phyloP scores from a whole-genome alignment of 1,140 invertebrate species.

The Lepidurus apus region DNA sequence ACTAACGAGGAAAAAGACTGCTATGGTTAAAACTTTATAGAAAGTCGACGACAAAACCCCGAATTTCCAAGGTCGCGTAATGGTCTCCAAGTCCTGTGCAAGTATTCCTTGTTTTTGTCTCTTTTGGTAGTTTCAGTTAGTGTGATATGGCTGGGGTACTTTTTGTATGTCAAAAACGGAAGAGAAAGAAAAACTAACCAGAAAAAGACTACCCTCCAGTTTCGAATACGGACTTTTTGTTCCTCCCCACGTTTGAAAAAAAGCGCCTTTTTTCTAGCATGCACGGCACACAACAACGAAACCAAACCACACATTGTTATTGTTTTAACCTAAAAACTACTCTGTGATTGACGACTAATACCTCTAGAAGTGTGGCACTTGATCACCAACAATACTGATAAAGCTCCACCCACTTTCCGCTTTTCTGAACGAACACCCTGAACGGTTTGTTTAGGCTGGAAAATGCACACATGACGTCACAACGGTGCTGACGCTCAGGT shows the following conservation, averaged over 20 bases:
- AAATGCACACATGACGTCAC: background rate
- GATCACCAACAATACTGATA: conserved; percentile 19
- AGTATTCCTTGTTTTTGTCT: too few relatives aligned
- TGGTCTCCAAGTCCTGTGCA: too few relatives aligned
- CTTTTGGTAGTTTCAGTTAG: background rate
- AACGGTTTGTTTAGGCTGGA: background rate
- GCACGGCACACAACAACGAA: background rate
- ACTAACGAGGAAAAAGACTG: too few relatives aligned
- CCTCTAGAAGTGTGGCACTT: conserved; percentile 18
- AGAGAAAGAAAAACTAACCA: background rate
- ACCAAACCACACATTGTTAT: background rate
- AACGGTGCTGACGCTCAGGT: background rate
- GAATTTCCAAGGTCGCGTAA: too few relatives aligned
- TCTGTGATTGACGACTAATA: conserved; percentile 19
- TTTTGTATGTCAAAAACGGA: background rate
- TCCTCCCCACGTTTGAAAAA: too few relatives aligned
- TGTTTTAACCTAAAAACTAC: background rate
- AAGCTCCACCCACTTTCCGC: background rate
- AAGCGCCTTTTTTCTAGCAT: too few relatives aligned
- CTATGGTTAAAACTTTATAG: too few relatives aligned
- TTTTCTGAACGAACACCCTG: background rate
- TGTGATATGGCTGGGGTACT: conserved; percentile 7
- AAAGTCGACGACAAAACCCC: too few relatives aligned
- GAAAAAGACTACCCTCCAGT: background rate
- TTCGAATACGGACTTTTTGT: too few relatives aligned